Conservation (phyloP, 2,797 vertebrate genomes). For the Sebastes hopkinsi region DNA sequence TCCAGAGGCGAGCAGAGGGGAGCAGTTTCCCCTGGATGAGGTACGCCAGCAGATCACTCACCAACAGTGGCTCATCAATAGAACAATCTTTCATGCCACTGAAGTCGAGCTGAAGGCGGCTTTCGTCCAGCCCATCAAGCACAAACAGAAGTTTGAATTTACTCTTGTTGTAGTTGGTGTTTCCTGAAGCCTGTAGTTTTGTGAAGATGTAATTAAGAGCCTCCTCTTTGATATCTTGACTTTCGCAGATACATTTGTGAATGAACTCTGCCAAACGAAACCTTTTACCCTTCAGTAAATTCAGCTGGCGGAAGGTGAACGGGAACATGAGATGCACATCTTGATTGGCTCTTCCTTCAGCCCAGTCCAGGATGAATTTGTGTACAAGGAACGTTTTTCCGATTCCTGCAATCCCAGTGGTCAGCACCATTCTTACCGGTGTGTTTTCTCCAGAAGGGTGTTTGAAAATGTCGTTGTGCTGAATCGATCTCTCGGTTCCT, state of each 20-base stretch:
- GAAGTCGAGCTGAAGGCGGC: neutral
- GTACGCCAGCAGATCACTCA: neutral
- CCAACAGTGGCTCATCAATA: neutral
- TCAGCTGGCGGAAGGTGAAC: too few species aligned
- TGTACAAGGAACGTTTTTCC: neutral
- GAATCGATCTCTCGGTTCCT: too few species aligned
- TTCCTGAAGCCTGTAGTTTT: conserved; percentile 21
- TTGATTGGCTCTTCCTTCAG: conserved; percentile 2
- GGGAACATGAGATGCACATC: too few species aligned
- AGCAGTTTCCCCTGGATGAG: conserved; percentile 22
- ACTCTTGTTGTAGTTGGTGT: conserved; percentile 28
- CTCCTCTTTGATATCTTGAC: too few species aligned
- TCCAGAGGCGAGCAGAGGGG: conserved; percentile 9
- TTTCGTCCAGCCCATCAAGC: conserved; percentile 5
- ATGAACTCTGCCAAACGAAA: too few species aligned
- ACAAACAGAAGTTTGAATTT: neutral
- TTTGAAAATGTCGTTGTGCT: too few species aligned
- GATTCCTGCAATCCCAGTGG: too few species aligned
- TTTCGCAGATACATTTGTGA: too few species aligned
- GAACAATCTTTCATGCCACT: neutral
- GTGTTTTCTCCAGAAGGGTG: too few species aligned
- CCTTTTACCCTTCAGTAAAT: too few species aligned
- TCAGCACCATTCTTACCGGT: too few species aligned
- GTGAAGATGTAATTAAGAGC: too few species aligned
- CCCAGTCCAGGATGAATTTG: conserved; percentile 47